These are phyloP conservation scores for Ariolimax columbianus DNA, from an alignment of 2,888 invertebrate species.

Conservation along the genomic window DNA sequence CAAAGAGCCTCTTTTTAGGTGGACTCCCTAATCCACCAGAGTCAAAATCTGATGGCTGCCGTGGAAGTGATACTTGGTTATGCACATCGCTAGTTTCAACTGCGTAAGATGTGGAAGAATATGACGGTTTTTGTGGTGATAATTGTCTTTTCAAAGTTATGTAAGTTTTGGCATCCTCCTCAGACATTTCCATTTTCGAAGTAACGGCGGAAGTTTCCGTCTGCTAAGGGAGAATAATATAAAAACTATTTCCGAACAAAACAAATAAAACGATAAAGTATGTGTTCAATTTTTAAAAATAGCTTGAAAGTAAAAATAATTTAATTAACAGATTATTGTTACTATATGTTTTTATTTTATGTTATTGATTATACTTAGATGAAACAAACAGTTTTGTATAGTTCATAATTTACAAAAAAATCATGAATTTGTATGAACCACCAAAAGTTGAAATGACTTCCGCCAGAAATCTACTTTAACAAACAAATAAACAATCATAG, in stretches of 20 bases:
- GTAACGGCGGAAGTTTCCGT: conserved; percentile 30
- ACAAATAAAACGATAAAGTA: neutral
- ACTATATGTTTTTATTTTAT: neutral
- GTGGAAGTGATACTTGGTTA: conserved; percentile 27
- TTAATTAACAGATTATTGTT: neutral
- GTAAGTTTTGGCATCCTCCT: conserved; percentile 46
- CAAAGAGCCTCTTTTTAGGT: conserved; percentile 42
- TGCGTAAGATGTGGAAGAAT: conserved; percentile 17
- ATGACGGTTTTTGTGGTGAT: conserved; percentile 47
- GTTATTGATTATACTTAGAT: neutral
- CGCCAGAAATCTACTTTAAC: neutral
- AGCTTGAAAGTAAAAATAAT: neutral
- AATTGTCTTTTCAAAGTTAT: conserved; percentile 50
- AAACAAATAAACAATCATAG: too few relatives aligned
- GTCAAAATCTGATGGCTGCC: conserved; percentile 41
- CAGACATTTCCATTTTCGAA: conserved; percentile 40
- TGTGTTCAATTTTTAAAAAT: neutral
- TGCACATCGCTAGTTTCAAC: conserved; percentile 45
- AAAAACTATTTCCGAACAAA: neutral
- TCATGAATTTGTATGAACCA: neutral
- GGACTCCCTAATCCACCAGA: conserved; percentile 40
- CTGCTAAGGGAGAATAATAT: conserved; percentile 23
- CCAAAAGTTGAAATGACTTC: conserved; percentile 18
- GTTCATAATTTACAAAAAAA: neutral
- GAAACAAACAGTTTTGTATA: neutral